These are phyloP conservation scores for Pardalotus punctatus DNA, from an alignment of 2,113 vertebrate species.

Conservation along the genomic window DNA sequence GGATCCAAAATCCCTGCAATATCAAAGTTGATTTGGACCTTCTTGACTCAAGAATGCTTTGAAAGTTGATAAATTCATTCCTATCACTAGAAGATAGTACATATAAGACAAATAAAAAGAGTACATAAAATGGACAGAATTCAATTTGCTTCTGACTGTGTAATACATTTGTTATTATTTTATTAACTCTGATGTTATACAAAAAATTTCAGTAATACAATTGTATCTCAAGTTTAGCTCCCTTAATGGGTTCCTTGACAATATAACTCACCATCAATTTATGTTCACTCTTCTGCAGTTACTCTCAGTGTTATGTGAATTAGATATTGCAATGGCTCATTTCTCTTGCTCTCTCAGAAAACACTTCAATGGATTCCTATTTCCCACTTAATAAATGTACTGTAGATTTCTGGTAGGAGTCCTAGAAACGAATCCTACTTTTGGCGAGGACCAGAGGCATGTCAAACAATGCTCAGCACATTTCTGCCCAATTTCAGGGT, in stretches of 20 bases:
- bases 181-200: slow-evolving; percentile 35
- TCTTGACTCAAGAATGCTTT: neutral
- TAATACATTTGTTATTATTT: slow-evolving; percentile 26
- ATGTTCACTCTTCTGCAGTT: neutral
- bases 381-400: neutral
- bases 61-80: neutral
- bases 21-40: neutral
- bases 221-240: neutral
- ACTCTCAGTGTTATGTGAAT: neutral
- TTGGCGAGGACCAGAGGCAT: neutral
- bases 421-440: neutral
- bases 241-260: slow-evolving; percentile 30
- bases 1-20: neutral
- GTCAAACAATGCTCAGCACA: neutral
- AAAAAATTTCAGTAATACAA: slow-evolving; percentile 35
- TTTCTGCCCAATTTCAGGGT: neutral
- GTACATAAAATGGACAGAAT: neutral
- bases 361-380: neutral
- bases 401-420: neutral
- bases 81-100: neutral
- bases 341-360: neutral
- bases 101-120: neutral
- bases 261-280: neutral
- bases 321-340: slow-evolving; percentile 5
- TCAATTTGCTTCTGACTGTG: slow-evolving; percentile 19